Base-by-base conservation (phyloP, 1,140 invertebrate genomes). In the Polypedilum pembai region DNA sequence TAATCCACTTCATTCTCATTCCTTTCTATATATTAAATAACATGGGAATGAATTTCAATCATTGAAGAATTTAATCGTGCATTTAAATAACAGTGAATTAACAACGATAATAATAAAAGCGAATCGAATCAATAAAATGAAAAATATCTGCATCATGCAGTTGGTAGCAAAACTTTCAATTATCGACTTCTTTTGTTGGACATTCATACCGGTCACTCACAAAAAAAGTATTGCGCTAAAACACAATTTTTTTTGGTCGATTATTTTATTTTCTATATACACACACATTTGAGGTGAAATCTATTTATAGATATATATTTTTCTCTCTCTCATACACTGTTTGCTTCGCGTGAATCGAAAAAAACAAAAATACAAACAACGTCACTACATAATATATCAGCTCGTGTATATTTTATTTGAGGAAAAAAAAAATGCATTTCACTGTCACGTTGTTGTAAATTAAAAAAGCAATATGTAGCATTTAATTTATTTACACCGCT, bases 361-460 rank as follows among this genome's bases (percentile, higher is more conserved):
- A 56, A 56, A 33, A 33, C 1, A 33, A 33, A 33, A 33, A 33
- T 33, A 33, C 24, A 33, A 33, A 33, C 24, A 33, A 33, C 24
- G 24, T 33, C 24, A 33, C 24, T 33, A 33, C 45, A 56, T n/a
- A 56, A 56, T 56, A 56, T n/a, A 56, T 56, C 45, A 56, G 45
- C 12, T 56, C 45, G 10, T 56, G 45, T 56, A 45, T 45, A 4
- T 56, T 56, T 56, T 15, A 56, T 56, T 56, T 56, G n/a, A 56
- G n/a, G n/a, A 8, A 45, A 45, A 45, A 45, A 45, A 45, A 56
- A 56, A 56, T 56, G 45, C 45, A 56, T 56, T 56, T 56, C 45
- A 56, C 45, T 56, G 45, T 56, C 45, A 56, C 45, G 45, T 15
- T 56, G 45, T n/a, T 56, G n/a, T 56, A 56, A 56, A 56, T 56